Percentiles rank a stretch among this genome's conserved stretches.
Conservation (phyloP, 1,140 invertebrate genomes). For the Procambarus clarkii region DNA sequence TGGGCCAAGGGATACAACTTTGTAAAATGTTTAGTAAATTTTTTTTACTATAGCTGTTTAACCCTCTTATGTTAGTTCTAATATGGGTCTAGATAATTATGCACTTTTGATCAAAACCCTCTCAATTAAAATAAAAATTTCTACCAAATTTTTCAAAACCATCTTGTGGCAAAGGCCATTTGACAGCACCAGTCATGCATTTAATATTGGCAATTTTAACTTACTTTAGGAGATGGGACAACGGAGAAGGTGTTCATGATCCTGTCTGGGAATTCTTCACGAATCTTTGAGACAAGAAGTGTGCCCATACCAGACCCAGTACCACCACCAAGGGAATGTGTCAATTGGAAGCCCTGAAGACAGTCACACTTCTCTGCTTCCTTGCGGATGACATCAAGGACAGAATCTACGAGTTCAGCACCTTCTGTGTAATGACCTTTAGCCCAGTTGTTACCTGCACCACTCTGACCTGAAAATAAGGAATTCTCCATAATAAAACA, state of each 20-base stretch:
- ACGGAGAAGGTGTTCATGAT: slow-evolving; percentile 66
- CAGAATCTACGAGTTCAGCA: slow-evolving; percentile 56
- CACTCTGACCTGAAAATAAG: slow-evolving; percentile 52
- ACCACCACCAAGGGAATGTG: slow-evolving; percentile 64
- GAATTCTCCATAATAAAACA: background rate
- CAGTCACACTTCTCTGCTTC: slow-evolving; percentile 67
- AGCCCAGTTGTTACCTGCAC: slow-evolving; percentile 65
- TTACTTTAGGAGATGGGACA: slow-evolving; percentile 61
- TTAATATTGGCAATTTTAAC: background rate
- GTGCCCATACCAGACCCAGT: slow-evolving; percentile 64
- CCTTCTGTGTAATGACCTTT: slow-evolving; percentile 67
- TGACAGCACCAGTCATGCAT: no score
- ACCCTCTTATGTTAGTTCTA: no score
- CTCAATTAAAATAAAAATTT: no score
- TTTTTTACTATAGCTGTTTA: no score
- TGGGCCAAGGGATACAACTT: no score
- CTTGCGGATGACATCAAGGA: slow-evolving; percentile 61
- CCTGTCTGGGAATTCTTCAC: slow-evolving; percentile 63
- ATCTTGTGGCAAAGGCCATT: no score
- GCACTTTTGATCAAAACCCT: background rate
- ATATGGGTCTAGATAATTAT: no score
- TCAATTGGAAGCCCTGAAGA: slow-evolving; percentile 62
- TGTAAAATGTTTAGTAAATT: no score
- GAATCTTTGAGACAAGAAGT: slow-evolving; percentile 60
- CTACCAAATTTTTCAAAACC: no score